Evolutionary conservation across 1,140 invertebrate genomes (phyloP).

Genomic region (Battus philenor): DNA sequence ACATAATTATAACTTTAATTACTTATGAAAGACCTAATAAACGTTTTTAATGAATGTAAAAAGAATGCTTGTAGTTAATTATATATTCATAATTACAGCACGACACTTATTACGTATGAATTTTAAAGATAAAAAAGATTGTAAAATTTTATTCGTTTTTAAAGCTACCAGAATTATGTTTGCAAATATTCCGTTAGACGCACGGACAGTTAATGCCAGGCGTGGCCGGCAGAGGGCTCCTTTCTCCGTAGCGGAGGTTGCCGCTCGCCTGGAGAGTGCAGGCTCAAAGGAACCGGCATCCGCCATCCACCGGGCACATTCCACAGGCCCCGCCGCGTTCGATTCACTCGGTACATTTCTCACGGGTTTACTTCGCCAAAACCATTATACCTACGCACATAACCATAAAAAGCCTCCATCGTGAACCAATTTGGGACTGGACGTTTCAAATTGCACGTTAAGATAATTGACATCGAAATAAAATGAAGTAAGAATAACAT

Average conservation of each 20-base stretch:
- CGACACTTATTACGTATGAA: no score
- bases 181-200: slow-evolving; percentile 2
- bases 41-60: no score
- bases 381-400: slow-evolving; percentile 52
- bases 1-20: no score
- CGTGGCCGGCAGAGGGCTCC: slow-evolving; percentile 41
- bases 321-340: slow-evolving; percentile 53
- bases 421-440: slow-evolving; percentile 42
- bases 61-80: no score
- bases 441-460: slow-evolving; percentile 31
- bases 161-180: no score
- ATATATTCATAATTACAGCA: no score
- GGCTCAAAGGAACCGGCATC: slow-evolving; percentile 70
- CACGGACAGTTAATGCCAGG: slow-evolving; percentile 5
- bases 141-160: no score
- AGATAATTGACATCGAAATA: slow-evolving; percentile 38
- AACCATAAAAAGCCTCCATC: slow-evolving; percentile 38
- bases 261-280: slow-evolving; percentile 57
- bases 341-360: slow-evolving; percentile 71
- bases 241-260: slow-evolving; percentile 60
- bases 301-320: slow-evolving; percentile 64
- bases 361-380: slow-evolving; percentile 72
- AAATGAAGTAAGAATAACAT: slow-evolving; percentile 24
- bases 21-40: no score
- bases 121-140: no score